These are phyloP conservation scores for Habroteleia sp. DNA, from an alignment of 2,888 invertebrate species.

Conservation along the genomic window DNA sequence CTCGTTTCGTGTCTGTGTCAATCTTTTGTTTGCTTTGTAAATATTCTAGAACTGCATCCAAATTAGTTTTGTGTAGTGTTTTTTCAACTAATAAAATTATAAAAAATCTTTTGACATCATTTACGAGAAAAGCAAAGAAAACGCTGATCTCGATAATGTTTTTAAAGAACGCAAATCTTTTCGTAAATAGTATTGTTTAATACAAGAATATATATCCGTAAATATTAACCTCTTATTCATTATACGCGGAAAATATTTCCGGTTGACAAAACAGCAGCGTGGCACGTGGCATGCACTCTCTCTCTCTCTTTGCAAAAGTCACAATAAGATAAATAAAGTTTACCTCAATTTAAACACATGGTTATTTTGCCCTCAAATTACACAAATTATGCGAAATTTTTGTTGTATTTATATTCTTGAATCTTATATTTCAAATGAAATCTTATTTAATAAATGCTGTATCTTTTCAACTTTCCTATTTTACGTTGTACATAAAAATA, in stretches of 20 bases:
- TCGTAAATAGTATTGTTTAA: slow-evolving; percentile 31
- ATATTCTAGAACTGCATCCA: neutral
- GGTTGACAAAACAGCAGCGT: slow-evolving; percentile 35
- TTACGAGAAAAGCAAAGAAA: neutral
- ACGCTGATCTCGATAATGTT: slow-evolving; percentile 5
- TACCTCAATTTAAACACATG: slow-evolving; percentile 14
- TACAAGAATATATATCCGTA: slow-evolving; percentile 16
- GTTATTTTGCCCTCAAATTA: slow-evolving; percentile 9
- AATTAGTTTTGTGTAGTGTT: no score
- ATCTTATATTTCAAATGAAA: no score
- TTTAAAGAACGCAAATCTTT: slow-evolving; percentile 37
- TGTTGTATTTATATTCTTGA: no score
- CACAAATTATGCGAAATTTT: neutral
- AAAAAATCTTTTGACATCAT: no score
- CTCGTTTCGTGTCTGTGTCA: neutral
- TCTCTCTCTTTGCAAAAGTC: no score
- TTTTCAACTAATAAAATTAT: no score
- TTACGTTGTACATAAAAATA: no score
- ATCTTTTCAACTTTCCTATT: no score
- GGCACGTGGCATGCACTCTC: slow-evolving; percentile 54
- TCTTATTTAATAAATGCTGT: no score
- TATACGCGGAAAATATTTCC: slow-evolving; percentile 46
- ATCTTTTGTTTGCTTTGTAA: neutral
- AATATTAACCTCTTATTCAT: slow-evolving; percentile 40
- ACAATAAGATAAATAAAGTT: slow-evolving; percentile 25